Evolutionary conservation across 2,888 invertebrate genomes (phyloP), one percentile per base, ranked within the genome.

Genomic region (Agrilus cyanescens): DNA sequence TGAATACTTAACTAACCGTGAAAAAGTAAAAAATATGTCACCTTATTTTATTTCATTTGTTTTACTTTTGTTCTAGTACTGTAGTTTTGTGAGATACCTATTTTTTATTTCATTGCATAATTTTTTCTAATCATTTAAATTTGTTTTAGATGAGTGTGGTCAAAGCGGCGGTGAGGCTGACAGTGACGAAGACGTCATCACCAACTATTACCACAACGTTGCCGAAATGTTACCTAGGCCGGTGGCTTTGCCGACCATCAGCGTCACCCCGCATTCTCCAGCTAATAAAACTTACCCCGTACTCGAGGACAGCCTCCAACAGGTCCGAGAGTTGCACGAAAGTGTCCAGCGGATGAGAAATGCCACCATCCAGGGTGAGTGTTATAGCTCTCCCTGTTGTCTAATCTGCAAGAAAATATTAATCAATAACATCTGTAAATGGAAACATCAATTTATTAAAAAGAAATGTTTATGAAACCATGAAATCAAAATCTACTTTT

Each of bases 231-330:
- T 58, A 53, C 53, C 57, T 47, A 56, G 63, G 51, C 61, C 64
- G 50, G 61, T 65, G 41, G 71, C 75, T 42, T 63, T 80, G 63
- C 88, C 88, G 47, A 88, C 82, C 44, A 88, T 89, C 61, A 87
- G 86, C 67, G 87, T 89, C 50, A 88, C 88, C 44, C 87, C 88
- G 12, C 87, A 88, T 66, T 87, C 87, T 51, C 87, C 88, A 10
- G 85, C 86, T 48, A 78, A 75, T 50, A 80, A 79, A 54, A 76
- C 78, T 54, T 78, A 79, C 59, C 76, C 78, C 43, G 74, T 80
- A 50, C 50, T 66, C 60, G 85, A 85, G 58, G 85, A 85, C 63
- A 84, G 82, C 59, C 65, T 82, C 53, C 80, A 81, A 54, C 83
- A 85, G 60, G 70, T 86, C 49, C 75, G 84, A 46, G 75, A 83